A percentile compares a stretch with the other conserved stretches of the same genome.
phyloP scores from a whole-genome alignment of 2,797 vertebrate genomes.

The Amazona ochrocephala region DNA sequence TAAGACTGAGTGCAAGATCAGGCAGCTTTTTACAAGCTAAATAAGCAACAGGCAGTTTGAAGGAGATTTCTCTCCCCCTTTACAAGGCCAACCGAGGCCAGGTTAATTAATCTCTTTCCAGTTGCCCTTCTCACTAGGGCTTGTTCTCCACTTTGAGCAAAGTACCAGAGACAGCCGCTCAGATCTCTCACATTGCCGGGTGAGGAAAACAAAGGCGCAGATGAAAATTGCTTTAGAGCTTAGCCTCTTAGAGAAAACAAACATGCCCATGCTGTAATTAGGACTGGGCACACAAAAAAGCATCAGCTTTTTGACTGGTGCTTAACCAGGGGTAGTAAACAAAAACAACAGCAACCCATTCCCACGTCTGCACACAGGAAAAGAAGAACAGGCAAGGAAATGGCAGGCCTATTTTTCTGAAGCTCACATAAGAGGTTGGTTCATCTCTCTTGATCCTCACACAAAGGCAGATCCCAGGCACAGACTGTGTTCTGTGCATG shows the following conservation, averaged over 20 bases:
- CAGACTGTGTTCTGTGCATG: not conserved
- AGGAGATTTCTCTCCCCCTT: constrained; percentile 34
- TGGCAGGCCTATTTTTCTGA: not conserved
- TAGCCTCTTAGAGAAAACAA: constrained; percentile 30
- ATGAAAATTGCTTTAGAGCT: constrained; percentile 59
- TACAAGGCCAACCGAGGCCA: constrained; percentile 49
- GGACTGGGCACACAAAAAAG: not conserved
- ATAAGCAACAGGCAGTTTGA: constrained; percentile 50
- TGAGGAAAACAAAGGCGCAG: constrained; percentile 58
- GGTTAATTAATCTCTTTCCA: constrained; percentile 66
- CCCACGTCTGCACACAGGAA: not conserved
- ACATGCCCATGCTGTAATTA: constrained; percentile 37
- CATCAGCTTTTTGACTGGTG: constrained; percentile 19
- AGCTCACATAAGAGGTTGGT: not conserved
- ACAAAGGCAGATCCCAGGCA: constrained; percentile 43
- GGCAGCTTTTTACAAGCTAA: constrained; percentile 50
- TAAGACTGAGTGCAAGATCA: constrained; percentile 18
- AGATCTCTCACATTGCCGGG: constrained; percentile 51
- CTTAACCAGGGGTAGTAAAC: constrained; percentile 37
- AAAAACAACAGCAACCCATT: constrained; percentile 34
- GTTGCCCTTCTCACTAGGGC: constrained; percentile 56
- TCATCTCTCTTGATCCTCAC: constrained; percentile 1
- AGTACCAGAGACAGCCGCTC: constrained; percentile 50
- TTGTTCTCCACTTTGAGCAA: constrained; percentile 57
- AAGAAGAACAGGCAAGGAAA: not conserved